Conservation (phyloP, 2,888 invertebrate species). For the Allygus modestus region DNA sequence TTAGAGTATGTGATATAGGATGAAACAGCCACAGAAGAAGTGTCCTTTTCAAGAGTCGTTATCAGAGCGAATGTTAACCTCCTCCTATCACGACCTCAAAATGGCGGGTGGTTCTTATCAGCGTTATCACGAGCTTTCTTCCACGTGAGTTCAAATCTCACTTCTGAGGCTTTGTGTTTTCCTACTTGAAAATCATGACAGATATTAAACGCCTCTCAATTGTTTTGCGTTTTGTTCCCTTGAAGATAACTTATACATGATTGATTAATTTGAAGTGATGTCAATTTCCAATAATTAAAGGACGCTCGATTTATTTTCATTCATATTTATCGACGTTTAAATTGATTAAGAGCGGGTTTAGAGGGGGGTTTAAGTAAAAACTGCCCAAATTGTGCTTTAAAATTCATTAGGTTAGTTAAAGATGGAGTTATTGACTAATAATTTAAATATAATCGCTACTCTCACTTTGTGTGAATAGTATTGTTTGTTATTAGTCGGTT, state of each 20-base stretch:
- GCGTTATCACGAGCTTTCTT: neutral
- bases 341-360: too few relatives aligned
- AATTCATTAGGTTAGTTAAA: too few relatives aligned
- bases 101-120: slow-evolving; percentile 18
- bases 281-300: neutral
- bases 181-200: neutral
- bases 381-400: too few relatives aligned
- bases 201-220: neutral
- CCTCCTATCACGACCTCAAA: slow-evolving; percentile 19
- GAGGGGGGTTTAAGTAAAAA: too few relatives aligned
- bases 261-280: neutral
- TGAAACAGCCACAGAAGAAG: neutral
- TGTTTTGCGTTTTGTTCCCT: neutral
- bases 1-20: too few relatives aligned
- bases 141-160: slow-evolving; percentile 19
- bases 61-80: slow-evolving; percentile 2
- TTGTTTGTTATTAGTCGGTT: too few relatives aligned
- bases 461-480: too few relatives aligned
- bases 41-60: neutral
- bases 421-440: too few relatives aligned
- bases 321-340: too few relatives aligned
- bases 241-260: neutral
- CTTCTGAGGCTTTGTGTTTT: neutral
- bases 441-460: too few relatives aligned
- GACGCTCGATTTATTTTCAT: too few relatives aligned